These are phyloP conservation scores for Drosophila kurseongensis DNA, from an alignment of 1,140 invertebrate species.

Conservation along the genomic window DNA sequence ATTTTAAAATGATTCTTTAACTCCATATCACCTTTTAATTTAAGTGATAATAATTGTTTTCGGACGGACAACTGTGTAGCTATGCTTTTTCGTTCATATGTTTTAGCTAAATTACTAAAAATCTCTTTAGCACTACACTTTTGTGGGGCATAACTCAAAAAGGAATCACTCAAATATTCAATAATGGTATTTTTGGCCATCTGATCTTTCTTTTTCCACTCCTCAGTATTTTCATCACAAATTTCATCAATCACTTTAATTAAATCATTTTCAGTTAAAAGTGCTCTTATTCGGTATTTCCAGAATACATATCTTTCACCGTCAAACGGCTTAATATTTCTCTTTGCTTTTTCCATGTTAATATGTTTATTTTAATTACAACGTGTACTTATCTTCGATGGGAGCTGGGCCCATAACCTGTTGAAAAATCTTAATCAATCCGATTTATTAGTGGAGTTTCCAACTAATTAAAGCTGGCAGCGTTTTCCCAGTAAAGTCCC, in stretches of 20 bases:
- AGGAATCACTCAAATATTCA: conserved; percentile 75
- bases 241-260: conserved; percentile 6
- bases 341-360: conserved; percentile 6
- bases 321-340: conserved; percentile 3
- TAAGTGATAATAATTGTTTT: conserved; percentile 62
- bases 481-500: too few relatives aligned
- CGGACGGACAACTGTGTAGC: conserved; percentile 72
- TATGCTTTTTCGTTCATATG: conserved; percentile 79
- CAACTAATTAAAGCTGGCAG: too few relatives aligned
- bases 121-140: conserved; percentile 58
- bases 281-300: not conserved
- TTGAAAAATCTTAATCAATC: conserved; percentile 9
- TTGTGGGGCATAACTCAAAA: conserved; percentile 52
- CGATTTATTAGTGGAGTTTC: not conserved
- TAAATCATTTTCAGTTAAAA: conserved; percentile 2
- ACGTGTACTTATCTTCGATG: conserved; percentile 1
- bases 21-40: too few relatives aligned
- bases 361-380: not conserved
- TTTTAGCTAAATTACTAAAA: conserved; percentile 66
- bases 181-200: conserved; percentile 71
- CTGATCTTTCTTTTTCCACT: conserved; percentile 67
- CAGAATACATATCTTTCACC: not conserved
- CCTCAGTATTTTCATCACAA: conserved; percentile 3
- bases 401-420: conserved; percentile 3
- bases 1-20: too few relatives aligned